Evolutionary conservation across 2,888 invertebrate genomes (phyloP).

Genomic region (Pachymerium ferrugineum): DNA sequence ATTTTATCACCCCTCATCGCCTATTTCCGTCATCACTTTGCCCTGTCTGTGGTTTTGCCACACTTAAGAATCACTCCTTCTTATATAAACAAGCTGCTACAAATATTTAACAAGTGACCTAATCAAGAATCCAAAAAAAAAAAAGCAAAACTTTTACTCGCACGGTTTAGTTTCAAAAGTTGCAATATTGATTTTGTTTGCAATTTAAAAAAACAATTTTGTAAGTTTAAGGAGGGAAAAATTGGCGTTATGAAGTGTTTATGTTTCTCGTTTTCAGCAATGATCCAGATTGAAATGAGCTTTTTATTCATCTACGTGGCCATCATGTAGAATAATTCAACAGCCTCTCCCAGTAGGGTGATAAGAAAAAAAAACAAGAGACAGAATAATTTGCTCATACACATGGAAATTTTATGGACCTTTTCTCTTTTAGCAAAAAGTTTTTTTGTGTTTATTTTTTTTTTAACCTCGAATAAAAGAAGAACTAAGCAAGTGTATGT

Average conservation of each 20-base stretch:
- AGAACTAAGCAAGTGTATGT: too few relatives aligned
- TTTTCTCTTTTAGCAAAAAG: neutral
- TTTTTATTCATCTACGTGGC: conserved; percentile 19
- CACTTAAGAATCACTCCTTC: neutral
- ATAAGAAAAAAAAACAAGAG: conserved; percentile 4
- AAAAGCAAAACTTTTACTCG: too few relatives aligned
- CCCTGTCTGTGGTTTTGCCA: neutral
- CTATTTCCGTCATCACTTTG: neutral
- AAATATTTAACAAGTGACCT: conserved; percentile 2
- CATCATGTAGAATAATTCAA: conserved; percentile 11
- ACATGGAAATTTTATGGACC: conserved; percentile 11
- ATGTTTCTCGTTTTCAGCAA: neutral
- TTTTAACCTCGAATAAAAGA: neutral
- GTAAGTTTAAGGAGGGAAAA: neutral
- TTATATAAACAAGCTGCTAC: neutral
- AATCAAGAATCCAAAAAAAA: too few relatives aligned
- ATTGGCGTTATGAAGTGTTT: conserved; percentile 15
- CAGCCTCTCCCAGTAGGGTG: conserved; percentile 2
- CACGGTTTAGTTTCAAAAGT: too few relatives aligned
- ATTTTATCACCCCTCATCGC: neutral
- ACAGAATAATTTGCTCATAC: conserved; percentile 19
- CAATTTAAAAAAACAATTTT: neutral
- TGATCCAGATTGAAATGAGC: conserved; percentile 9
- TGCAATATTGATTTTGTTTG: neutral
- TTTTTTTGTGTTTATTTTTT: neutral